phyloP scores from a whole-genome alignment of 2,113 vertebrate species.

The Ondatra zibethicus region DNA sequence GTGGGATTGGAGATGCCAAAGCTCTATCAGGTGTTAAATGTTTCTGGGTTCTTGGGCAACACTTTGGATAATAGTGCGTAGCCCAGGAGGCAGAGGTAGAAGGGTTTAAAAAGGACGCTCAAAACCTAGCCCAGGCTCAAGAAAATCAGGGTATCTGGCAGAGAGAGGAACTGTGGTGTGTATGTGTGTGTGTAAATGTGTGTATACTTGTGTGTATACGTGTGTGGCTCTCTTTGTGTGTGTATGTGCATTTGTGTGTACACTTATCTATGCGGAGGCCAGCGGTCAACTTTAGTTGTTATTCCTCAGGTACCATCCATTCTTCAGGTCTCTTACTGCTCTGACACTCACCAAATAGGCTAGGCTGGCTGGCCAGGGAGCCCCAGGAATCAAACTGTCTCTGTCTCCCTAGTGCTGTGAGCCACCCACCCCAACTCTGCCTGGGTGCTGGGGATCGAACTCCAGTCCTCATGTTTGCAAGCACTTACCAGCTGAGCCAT shows the following conservation, averaged over 20 bases:
- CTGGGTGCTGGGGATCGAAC: background rate
- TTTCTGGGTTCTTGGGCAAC: background rate
- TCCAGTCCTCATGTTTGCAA: no score
- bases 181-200: background rate
- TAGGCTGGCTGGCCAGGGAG: background rate
- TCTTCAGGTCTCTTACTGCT: background rate
- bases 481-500: background rate
- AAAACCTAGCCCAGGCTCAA: background rate
- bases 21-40: background rate
- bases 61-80: background rate
- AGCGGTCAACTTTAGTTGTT: background rate
- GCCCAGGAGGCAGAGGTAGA: no score
- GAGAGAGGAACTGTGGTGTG: background rate
- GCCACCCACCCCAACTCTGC: background rate
- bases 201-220: background rate
- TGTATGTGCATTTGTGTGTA: background rate
- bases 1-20: background rate
- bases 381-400: background rate
- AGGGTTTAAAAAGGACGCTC: background rate
- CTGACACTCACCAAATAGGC: background rate
- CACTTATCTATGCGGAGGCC: background rate
- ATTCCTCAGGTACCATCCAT: no score
- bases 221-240: background rate
- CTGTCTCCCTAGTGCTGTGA: background rate
- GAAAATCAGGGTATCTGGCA: background rate